Evolutionary conservation across 1,140 invertebrate species (phyloP), one percentile per base, ranked within the genome.

Genomic region (Drusus annulatus): DNA sequence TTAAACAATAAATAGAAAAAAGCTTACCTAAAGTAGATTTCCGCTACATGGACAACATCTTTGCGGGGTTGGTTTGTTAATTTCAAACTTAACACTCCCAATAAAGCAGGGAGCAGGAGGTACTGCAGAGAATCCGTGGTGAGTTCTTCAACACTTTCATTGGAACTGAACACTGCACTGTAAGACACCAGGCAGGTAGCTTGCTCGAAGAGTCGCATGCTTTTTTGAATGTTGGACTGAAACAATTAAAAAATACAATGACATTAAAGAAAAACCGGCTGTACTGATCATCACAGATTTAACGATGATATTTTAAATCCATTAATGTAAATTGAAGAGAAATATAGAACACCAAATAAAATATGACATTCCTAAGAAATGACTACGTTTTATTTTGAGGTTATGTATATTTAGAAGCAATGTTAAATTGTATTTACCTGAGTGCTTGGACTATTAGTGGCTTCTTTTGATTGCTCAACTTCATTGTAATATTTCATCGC

Each of bases 61-160:
- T 91, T 88, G 77, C 95, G 89, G 58, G 94, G 90, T 8, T 88
- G 87, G 2, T 85, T 86, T 62, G 90, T 93, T n/a, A 94, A 85
- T 89, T 95, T 95, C 71, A 94, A 88, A 13, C 91, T 92, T 0
- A 97, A 88, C 15, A 92, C 93, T 0, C 95, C 96, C 13, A 98
- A 90, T n/a, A 97, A 87, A 19, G 93, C 95, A 0, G 97, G 97
- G 16, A 98, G 85, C 1, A 98, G 86, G 63, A 98, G 91, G 84
- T 96, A 97, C 85, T 96, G 96, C 2, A 99, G 86, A 85, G 97
- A 94, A 81, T 94, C 93, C 15, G 96, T 97, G 0, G 96, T 88
- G 13, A 98, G 86, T 90, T 99, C 98, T 71, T 97, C 95, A 56
- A 97, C 90, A 25, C 89, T 90, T 91, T 99, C 98, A 89, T 98